A percentile compares a stretch with the other conserved stretches of the same genome.
These are phyloP conservation scores for Xestia ashworthii DNA, from an alignment of 2,888 invertebrate genomes.

Conservation along the genomic window DNA sequence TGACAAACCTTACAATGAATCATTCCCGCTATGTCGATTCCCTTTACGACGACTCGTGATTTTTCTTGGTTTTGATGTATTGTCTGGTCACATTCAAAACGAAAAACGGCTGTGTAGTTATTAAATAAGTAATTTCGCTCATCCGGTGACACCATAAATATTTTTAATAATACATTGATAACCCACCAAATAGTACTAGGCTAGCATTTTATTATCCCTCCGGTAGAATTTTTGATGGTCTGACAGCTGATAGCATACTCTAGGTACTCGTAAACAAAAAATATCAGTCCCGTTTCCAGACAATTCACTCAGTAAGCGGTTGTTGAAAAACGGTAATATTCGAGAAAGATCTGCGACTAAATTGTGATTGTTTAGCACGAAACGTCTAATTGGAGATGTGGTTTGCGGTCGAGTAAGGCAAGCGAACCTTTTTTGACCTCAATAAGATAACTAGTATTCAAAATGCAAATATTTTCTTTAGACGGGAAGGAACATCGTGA, in stretches of 20 bases:
- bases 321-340: slow-evolving; percentile 45
- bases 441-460: slow-evolving; percentile 26
- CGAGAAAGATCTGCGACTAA: slow-evolving; percentile 32
- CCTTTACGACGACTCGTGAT: no score
- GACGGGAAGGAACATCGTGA: neutral
- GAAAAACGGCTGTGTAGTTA: no score
- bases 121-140: no score
- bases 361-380: slow-evolving; percentile 52
- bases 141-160: no score
- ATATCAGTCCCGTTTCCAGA: slow-evolving; percentile 3
- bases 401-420: slow-evolving; percentile 43
- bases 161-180: no score
- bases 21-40: no score
- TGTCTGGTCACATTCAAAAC: no score
- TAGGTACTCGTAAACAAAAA: neutral
- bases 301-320: slow-evolving; percentile 7
- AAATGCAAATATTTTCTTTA: neutral
- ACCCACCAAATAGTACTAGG: no score
- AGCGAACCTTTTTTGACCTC: slow-evolving; percentile 34
- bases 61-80: no score
- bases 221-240: neutral
- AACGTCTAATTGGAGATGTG: slow-evolving; percentile 49
- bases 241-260: neutral
- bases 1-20: neutral
- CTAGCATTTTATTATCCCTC: neutral